These are phyloP conservation scores for Spondyliosoma cantharus DNA, from an alignment of 2,797 vertebrate species.

Conservation along the genomic window DNA sequence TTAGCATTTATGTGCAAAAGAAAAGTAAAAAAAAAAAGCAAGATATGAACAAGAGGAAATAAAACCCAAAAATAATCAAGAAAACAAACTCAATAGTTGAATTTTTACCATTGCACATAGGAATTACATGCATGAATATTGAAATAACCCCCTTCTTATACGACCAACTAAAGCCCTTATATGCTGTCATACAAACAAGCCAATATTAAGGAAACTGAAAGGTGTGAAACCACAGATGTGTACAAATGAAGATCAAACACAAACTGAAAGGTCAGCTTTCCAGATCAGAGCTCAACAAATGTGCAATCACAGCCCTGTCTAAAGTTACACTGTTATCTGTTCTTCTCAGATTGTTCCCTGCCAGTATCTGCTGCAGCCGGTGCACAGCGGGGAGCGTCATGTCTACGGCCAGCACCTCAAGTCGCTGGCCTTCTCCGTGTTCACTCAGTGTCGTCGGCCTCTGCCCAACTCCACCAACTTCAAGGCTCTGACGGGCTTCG, in stretches of 20 bases:
- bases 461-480: slow-evolving; percentile 96
- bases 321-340: neutral
- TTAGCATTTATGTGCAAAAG: too few relatives aligned
- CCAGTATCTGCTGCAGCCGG: slow-evolving; percentile 97
- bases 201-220: neutral
- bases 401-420: slow-evolving; percentile 98
- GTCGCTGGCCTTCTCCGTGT: slow-evolving; percentile 97
- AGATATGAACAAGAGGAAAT: too few relatives aligned
- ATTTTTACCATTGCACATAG: too few relatives aligned
- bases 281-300: neutral
- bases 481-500: slow-evolving; percentile 98
- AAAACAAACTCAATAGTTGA: too few relatives aligned
- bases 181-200: too few relatives aligned
- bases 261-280: neutral
- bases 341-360: slow-evolving; percentile 94
- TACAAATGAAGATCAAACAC: neutral
- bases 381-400: slow-evolving; percentile 93
- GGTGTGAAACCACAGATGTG: neutral
- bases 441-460: slow-evolving; percentile 96
- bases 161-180: too few relatives aligned
- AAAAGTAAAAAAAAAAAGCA: too few relatives aligned
- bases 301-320: neutral
- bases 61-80: too few relatives aligned
- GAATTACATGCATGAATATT: too few relatives aligned
- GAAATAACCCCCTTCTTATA: too few relatives aligned